A percentile compares a stretch with the other conserved stretches of the same genome.
Conservation (phyloP, 2,888 invertebrate genomes). For the Spisula solida region DNA sequence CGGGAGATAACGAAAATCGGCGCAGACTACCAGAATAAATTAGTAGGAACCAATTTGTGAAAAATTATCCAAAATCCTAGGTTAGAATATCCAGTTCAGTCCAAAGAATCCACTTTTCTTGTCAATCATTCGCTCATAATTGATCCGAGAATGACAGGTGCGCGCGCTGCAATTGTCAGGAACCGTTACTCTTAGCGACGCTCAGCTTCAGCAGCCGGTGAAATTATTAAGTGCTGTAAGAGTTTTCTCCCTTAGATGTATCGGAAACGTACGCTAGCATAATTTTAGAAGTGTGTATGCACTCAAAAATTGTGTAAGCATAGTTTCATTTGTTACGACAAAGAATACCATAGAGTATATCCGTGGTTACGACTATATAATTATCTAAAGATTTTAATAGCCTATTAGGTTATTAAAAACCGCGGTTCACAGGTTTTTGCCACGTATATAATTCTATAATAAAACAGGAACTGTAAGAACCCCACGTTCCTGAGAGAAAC, state of each 20-base stretch:
- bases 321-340: no score
- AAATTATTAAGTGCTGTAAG: background rate
- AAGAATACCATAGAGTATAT: no score
- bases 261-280: no score
- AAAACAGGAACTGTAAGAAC: no score
- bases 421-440: no score
- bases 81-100: background rate
- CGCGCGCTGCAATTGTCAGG: conserved; percentile 65
- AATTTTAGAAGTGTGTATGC: no score
- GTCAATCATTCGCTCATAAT: conserved; percentile 62
- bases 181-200: conserved; percentile 59
- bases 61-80: conserved; percentile 4
- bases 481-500: no score
- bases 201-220: conserved; percentile 65
- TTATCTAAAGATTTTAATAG: no score
- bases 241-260: conserved; percentile 22
- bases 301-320: no score
- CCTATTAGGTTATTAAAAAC: no score
- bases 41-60: conserved; percentile 4
- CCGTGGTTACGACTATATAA: no score
- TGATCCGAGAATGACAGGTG: conserved; percentile 72
- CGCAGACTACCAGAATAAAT: background rate
- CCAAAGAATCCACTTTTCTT: conserved; percentile 42
- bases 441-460: no score
- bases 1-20: background rate